A percentile compares a stretch with the other conserved stretches of the same genome.
Evolutionary conservation across 2,888 invertebrate species (phyloP).

Genomic region (Mellilla xanthometata): DNA sequence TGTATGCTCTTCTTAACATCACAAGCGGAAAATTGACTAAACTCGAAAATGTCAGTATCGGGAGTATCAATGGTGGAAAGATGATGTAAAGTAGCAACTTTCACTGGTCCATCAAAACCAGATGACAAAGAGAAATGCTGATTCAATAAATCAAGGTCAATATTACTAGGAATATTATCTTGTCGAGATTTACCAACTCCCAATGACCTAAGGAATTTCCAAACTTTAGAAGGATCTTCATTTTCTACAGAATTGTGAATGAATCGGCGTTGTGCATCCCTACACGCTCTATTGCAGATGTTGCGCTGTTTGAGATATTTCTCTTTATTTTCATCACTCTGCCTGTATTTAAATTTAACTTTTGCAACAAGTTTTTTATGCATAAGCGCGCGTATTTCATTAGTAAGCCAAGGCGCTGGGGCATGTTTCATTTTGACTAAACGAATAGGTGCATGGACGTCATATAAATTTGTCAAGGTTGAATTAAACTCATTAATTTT

Average conservation of each 20-base stretch:
- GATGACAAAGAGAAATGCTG: slow-evolving; percentile 4
- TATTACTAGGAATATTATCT: neutral
- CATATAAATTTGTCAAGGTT: neutral
- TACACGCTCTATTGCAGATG: slow-evolving; percentile 7
- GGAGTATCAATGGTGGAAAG: slow-evolving; percentile 2
- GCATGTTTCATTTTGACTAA: neutral
- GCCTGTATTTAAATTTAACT: neutral
- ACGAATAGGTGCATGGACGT: neutral
- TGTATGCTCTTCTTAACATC: neutral
- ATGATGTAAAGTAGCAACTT: neutral
- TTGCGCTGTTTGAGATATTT: neutral
- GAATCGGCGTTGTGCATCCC: slow-evolving; percentile 4
- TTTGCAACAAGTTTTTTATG: neutral
- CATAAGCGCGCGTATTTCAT: neutral
- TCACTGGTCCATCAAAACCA: neutral
- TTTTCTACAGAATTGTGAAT: slow-evolving; percentile 6
- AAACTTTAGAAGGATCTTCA: slow-evolving; percentile 1
- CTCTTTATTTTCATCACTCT: neutral
- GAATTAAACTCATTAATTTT: neutral
- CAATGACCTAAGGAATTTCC: neutral
- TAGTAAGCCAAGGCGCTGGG: slow-evolving; percentile 1
- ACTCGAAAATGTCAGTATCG: neutral
- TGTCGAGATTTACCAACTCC: slow-evolving; percentile 1
- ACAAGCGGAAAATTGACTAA: neutral
- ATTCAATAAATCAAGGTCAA: slow-evolving; percentile 2